Evolutionary conservation across 1,140 invertebrate species (phyloP).

Genomic region (Drosophila willistoni): DNA sequence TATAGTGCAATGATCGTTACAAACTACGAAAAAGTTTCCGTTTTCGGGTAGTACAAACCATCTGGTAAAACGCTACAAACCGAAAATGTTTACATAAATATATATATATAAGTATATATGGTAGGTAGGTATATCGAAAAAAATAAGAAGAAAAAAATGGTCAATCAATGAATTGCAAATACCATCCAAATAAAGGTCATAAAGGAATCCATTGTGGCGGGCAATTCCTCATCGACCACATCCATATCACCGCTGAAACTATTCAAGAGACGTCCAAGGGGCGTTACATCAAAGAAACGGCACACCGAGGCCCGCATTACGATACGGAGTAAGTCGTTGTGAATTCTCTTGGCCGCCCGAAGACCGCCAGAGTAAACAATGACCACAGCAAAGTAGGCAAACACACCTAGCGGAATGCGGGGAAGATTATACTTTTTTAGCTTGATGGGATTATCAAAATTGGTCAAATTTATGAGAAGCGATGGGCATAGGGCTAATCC

Average conservation of each 20-base stretch:
- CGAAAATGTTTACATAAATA: constrained; percentile 35
- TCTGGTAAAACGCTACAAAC: constrained; percentile 62
- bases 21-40: constrained; percentile 11
- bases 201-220: constrained; percentile 88
- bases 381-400: constrained; percentile 88
- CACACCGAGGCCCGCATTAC: constrained; percentile 88
- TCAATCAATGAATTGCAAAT: constrained; percentile 69
- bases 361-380: constrained; percentile 88
- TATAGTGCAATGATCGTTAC: constrained; percentile 3
- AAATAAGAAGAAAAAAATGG: constrained; percentile 83
- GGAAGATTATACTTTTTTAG: constrained; percentile 10
- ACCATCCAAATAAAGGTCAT: constrained; percentile 89
- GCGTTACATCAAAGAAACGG: constrained; percentile 94
- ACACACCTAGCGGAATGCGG: constrained; percentile 84
- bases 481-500: neutral
- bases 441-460: neutral
- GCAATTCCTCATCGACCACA: constrained; percentile 90
- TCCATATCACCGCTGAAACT: constrained; percentile 94
- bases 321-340: constrained; percentile 87
- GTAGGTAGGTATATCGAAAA: constrained; percentile 52
- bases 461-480: neutral
- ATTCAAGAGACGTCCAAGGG: constrained; percentile 92
- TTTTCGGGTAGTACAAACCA: constrained; percentile 59
- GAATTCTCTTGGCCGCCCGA: constrained; percentile 88
- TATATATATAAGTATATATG: constrained; percentile 12